Evolutionary conservation across 23 tunicate genomes (phyloP).

Genomic region (Clavelina lepadiformis): DNA sequence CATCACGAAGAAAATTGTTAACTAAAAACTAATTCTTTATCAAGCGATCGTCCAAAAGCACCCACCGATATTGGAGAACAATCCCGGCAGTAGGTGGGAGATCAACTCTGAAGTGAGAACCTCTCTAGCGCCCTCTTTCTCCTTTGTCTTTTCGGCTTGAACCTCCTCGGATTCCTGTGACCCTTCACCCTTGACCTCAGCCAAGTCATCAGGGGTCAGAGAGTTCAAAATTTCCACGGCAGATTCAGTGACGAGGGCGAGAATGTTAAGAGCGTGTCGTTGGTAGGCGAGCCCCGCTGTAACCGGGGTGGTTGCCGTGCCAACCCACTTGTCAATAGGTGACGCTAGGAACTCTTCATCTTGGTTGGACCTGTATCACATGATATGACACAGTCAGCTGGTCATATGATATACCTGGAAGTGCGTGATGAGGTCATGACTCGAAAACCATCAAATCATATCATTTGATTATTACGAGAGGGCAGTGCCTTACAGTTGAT

Average conservation of each 20-base stretch:
- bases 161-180: neutral
- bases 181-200: neutral
- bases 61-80: constrained; percentile 58
- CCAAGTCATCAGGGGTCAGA: neutral
- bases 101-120: constrained; percentile 35
- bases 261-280: constrained; percentile 57
- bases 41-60: neutral
- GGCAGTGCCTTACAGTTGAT: neutral
- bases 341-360: constrained; percentile 54
- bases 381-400: neutral
- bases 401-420: neutral
- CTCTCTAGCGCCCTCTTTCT: constrained; percentile 2
- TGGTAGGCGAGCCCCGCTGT: constrained; percentile 48
- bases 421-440: neutral
- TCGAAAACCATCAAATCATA: neutral
- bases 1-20: too few relatives aligned
- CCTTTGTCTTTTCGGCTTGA: neutral
- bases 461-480: neutral
- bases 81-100: constrained; percentile 33
- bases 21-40: too few relatives aligned
- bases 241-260: constrained; percentile 50
- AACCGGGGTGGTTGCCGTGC: constrained; percentile 59
- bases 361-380: constrained; percentile 3
- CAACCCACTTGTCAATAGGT: constrained; percentile 64
- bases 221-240: constrained; percentile 39